Conservation (phyloP, 2,888 invertebrate genomes). For the Heliconius ismenius region DNA sequence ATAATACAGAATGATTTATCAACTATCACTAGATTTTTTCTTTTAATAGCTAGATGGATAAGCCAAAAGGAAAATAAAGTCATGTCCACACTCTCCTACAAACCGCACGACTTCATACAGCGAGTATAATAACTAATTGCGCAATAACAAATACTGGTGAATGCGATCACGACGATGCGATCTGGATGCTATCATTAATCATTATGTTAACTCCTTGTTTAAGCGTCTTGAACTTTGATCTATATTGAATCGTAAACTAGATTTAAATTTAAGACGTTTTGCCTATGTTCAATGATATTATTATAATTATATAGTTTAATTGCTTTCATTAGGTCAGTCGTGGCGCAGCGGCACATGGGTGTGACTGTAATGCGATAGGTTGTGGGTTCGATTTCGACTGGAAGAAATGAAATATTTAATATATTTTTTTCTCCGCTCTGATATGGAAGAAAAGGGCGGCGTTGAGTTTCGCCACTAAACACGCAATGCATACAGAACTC, state of each 20-base stretch:
- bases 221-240: conserved; percentile 14
- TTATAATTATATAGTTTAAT: not conserved
- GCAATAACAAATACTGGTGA: conserved; percentile 10
- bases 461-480: not conserved
- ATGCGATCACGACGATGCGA: conserved; percentile 8
- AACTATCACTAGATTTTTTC: no score
- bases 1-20: no score
- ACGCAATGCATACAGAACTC: not conserved
- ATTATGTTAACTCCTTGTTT: conserved; percentile 16
- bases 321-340: not conserved
- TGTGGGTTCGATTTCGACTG: no score
- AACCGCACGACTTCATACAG: not conserved
- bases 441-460: no score
- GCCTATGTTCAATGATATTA: not conserved
- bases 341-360: no score
- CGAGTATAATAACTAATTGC: not conserved
- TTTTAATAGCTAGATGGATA: no score
- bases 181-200: conserved; percentile 23
- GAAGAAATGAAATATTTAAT: no score
- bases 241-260: not conserved
- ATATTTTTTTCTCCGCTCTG: no score
- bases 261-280: not conserved
- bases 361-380: no score
- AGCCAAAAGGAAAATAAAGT: not conserved
- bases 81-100: conserved; percentile 1